Evolutionary conservation across 2,113 vertebrate species (phyloP), one percentile per base, ranked within the genome.

Genomic region (Megaceryle torquata): DNA sequence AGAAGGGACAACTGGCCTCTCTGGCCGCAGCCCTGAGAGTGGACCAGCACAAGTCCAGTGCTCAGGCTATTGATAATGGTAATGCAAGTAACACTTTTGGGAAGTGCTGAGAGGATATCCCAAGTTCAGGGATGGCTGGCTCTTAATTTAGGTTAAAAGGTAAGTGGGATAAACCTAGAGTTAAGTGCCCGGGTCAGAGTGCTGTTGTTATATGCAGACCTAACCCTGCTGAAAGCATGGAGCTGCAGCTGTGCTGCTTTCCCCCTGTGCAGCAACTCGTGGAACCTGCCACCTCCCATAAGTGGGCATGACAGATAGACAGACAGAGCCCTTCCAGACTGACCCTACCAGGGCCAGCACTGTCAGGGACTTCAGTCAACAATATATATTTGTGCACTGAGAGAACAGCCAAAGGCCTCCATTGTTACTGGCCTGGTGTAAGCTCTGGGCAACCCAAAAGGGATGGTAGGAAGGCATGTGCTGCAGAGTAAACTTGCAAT

Each of bases 331-430:
- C n/a, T 59, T 51, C 31, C 18, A 41, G 28, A 24, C 8, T 33
- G 33, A 22, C 35, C 28, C 48, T 64, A 33, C 46, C 44, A 41
- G 79, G 50, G 28, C 20, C 31, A 19, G 31, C 5, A 50, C 22
- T 26, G 31, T 11, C 53, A 48, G 19, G 16, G 41, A 31, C 41
- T 60, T 61, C 15, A 77, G 31, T 19, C 33, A n/a, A 11, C 26
- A n/a, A 11, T 2, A 0, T 5, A 7, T 10, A 7, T 11, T 3
- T 18, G 53, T 21, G 17, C 15, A 7, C 24, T 13, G 48, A 48
- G 41, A 46, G 48, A 61, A 18, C 43, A 37, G 33, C 39, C 51
- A n/a, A 59, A 80, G 33, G 7, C 44, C 39, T 28, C 6, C 24
- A 4, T 60, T 10, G 28, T 22, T 39, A 1, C 1, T 29, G 50